Conservation (phyloP, 2,797 vertebrate genomes). For the Helarctos malayanus region DNA sequence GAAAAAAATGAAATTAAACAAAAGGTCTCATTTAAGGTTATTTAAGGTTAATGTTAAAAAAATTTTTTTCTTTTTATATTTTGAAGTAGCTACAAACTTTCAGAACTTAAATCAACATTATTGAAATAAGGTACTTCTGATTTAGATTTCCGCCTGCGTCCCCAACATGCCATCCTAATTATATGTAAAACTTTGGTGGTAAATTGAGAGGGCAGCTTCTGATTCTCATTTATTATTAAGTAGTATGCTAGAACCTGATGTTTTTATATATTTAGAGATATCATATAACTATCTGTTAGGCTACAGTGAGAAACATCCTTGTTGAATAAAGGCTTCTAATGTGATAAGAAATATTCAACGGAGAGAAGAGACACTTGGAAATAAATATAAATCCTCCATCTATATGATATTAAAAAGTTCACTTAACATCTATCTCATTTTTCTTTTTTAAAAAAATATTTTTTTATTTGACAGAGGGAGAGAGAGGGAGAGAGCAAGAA, state of each 20-base stretch:
- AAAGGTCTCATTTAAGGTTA: not conserved
- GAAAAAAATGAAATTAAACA: not conserved
- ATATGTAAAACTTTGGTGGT: not conserved
- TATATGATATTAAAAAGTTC: not conserved
- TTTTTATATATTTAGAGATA: not conserved
- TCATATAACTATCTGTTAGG: not conserved
- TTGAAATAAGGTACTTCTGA: not conserved
- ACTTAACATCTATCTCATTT: not conserved
- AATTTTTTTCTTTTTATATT: not conserved
- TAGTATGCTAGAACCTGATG: not conserved
- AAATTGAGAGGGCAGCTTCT: not conserved
- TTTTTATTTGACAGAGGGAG: no score
- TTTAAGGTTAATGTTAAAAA: conserved; percentile 11
- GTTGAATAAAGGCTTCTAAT: not conserved
- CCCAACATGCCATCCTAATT: not conserved
- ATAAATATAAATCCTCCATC: not conserved
- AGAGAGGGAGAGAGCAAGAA: no score
- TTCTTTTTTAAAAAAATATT: no score
- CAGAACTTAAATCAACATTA: not conserved
- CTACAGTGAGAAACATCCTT: not conserved
- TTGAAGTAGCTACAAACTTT: not conserved
- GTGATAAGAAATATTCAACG: not conserved
- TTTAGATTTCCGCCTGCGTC: not conserved
- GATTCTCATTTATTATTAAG: not conserved
- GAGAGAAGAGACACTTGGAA: not conserved